Base-by-base conservation (phyloP, 2,113 vertebrate genomes). In the Centropristis striata region DNA sequence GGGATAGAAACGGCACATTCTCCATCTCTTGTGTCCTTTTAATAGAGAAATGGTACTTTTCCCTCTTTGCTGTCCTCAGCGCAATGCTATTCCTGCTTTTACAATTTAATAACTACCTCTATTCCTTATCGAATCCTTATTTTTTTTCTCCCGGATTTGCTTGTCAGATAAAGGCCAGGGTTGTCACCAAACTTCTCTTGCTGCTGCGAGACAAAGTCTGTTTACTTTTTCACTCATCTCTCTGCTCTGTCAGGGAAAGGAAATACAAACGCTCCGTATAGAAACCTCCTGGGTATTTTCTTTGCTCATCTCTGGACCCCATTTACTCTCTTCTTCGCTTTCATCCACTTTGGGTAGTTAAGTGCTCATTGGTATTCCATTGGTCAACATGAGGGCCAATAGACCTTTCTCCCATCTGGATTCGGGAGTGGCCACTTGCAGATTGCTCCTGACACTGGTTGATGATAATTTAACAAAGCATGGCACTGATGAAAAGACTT, bases 401-500 rank as follows among this genome's bases (percentile, higher is more conserved):
- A 85, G 88, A 91, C 90, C 81, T 79, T 86, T 70, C 78, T 51
- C 25, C 79, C 67, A 77, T 86, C 16, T 67, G 81, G 66, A 83
- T 64, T 90, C 66, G 25, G 78, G 71, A 88, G 77, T 84, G 79
- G 90, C 73, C 81, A 76, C 82, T 89, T 74, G 73, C 87, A 89
- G 81, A 89, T 92, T 92, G 88, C 75, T 80, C 74, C 78, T 75
- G 92, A 90, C 85, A 87, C 75, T 69, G 67, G 71, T 86, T 91
- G 92, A 93, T 87, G 87, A 90, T 89, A 84, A 91, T 91, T 90
- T 87, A 90, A 91, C 92, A 91, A 90, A 90, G 86, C 86, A 67
- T 70, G 55, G 80, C 74, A 41, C 83, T 90, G 83, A 86, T 90
- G 86, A 91, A 90, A 90, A 85, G 81, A 61, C 80, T 89, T 78